Percentiles rank a stretch among this genome's conserved stretches.
phyloP scores from a whole-genome alignment of 2,888 invertebrate genomes.

The Pyrgus malvae region DNA sequence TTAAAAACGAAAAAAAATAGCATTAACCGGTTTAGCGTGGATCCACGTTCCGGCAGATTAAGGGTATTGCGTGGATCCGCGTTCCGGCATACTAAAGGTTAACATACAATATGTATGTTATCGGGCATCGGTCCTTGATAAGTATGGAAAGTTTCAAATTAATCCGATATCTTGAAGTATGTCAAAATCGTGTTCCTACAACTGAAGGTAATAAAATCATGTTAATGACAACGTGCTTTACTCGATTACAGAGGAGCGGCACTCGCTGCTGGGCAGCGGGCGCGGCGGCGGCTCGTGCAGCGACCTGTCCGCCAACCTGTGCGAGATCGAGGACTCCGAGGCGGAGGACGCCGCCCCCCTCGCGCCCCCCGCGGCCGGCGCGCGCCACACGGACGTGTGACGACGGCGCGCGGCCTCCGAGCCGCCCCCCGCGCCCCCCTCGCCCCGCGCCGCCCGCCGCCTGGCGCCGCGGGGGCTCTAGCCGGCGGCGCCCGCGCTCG shows the following conservation, averaged over 20 bases:
- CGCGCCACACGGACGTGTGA: slow-evolving; percentile 67
- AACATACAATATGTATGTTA: no score
- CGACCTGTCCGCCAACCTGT: slow-evolving; percentile 92
- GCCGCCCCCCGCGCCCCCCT: slow-evolving; percentile 35
- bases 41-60: no score
- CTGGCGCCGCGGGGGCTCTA: slow-evolving; percentile 30
- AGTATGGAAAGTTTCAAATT: no score
- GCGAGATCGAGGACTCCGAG: slow-evolving; percentile 96
- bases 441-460: slow-evolving; percentile 31
- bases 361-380: slow-evolving; percentile 30
- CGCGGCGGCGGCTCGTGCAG: slow-evolving; percentile 84
- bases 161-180: no score
- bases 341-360: slow-evolving; percentile 72
- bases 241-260: slow-evolving; percentile 85
- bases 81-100: no score
- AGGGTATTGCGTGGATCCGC: no score
- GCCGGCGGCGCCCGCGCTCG: slow-evolving; percentile 25
- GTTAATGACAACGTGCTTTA: no score
- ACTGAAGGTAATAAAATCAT: no score
- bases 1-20: no score
- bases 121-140: no score
- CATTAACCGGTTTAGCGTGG: no score
- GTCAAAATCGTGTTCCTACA: no score
- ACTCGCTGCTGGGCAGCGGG: slow-evolving; percentile 86
- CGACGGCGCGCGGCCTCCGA: slow-evolving; percentile 51